Evolutionary conservation across 1,140 invertebrate species (phyloP), one percentile per base, ranked within the genome.

Genomic region (Trichonephila clavipes): DNA sequence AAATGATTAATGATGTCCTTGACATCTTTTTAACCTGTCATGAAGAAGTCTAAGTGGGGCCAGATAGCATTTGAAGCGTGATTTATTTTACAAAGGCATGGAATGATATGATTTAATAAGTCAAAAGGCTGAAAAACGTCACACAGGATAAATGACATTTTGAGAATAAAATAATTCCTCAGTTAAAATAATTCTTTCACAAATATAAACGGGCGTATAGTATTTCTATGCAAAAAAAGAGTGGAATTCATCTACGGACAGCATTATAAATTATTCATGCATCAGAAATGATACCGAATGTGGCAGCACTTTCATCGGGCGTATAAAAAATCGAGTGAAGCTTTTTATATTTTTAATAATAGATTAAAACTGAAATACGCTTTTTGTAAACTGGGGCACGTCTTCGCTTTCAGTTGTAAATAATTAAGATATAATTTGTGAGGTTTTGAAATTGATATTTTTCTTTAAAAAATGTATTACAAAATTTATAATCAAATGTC

Each of bases 1-100:
- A 64, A 64, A 64, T 64, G 62, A 64, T 64, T 64, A 64, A 64
- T 64, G 62, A 64, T 18, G 18, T 64, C 62, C 62, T 64, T 64
- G 62, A 64, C 62, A 64, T 64, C 62, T 64, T 64, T 64, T 64
- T 64, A 64, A 64, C 62, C 62, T 64, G 62, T 64, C 62, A 64
- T 64, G 62, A 21, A 6, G 0, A 64, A 64, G 62, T 64, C 62
- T 64, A 64, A 64, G 21, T 64, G 62, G 62, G 62, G 62, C 62
- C 62, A 64, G 62, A 64, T 64, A 64, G 14, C 62, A 64, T 64
- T 64, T 64, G 62, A 21, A 64, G 16, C 62, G 62, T 64, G 62
- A 64, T 64, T 64, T 64, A 64, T 64, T 64, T 64, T 64, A 64
- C 62, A 19, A 64, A 64, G 14, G 62, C 62, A 19, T 6, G 16